Evolutionary conservation across 2,888 invertebrate species (phyloP).

Genomic region (Acrocera orbiculus): DNA sequence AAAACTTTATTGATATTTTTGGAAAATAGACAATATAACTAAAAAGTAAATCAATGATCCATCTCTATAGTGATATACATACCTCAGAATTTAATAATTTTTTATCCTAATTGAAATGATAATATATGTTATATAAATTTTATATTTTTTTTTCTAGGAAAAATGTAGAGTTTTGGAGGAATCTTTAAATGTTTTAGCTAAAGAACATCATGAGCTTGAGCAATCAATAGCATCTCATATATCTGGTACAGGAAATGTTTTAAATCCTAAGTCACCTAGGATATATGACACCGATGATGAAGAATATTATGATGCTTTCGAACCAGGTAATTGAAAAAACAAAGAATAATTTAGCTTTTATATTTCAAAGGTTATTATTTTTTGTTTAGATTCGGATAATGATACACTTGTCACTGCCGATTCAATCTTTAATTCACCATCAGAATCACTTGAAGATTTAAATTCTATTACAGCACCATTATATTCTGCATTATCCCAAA

Average conservation of each 20-base stretch:
- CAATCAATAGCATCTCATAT: slow-evolving; percentile 43
- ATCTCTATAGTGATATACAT: too few relatives aligned
- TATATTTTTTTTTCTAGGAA: slow-evolving; percentile 24
- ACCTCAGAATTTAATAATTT: too few relatives aligned
- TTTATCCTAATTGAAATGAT: too few relatives aligned
- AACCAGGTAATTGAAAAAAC: slow-evolving; percentile 18
- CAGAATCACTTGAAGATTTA: slow-evolving; percentile 12
- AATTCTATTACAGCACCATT: slow-evolving; percentile 8
- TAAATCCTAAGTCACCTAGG: slow-evolving; percentile 19
- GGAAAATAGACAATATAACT: too few relatives aligned
- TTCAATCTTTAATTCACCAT: slow-evolving; percentile 14
- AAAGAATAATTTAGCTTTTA: background rate
- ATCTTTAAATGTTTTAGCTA: slow-evolving; percentile 44
- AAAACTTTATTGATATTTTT: too few relatives aligned
- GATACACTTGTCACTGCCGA: slow-evolving; percentile 26
- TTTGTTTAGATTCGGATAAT: slow-evolving; percentile 31
- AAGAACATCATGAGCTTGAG: slow-evolving; percentile 49
- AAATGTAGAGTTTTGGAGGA: slow-evolving; percentile 48
- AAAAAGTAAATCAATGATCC: too few relatives aligned
- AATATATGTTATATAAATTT: too few relatives aligned
- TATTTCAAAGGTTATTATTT: background rate
- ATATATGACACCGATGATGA: slow-evolving; percentile 27
- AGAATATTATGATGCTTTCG: slow-evolving; percentile 29
- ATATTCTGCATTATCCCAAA: slow-evolving; percentile 8
- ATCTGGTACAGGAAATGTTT: slow-evolving; percentile 19